Percentiles rank a stretch among this genome's conserved stretches.
phyloP scores from a whole-genome alignment of 2,113 vertebrate species.

The Ploceus nigricollis region DNA sequence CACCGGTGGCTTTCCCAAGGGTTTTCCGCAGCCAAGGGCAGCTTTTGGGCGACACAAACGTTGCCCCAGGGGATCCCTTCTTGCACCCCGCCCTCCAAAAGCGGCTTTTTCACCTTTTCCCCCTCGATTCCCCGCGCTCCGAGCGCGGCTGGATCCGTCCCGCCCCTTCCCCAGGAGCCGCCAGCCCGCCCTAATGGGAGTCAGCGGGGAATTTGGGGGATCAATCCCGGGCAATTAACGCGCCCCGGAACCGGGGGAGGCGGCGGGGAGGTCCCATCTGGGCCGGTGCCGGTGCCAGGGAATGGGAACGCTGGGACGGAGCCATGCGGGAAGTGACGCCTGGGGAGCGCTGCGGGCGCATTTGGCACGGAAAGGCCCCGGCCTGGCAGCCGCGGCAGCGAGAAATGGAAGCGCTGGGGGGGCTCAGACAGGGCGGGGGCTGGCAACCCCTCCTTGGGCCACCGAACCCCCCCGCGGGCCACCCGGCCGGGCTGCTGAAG shows the following conservation, averaged over 20 bases:
- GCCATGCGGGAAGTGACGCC: neutral
- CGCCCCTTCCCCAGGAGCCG: neutral
- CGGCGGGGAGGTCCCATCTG: neutral
- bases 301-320: neutral
- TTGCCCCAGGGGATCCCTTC: neutral
- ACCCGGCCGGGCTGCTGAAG: rapidly evolving
- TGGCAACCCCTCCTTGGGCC: rapidly evolving
- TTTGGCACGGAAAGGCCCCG: conserved; percentile 3
- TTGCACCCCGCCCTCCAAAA: neutral
- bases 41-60: rapidly evolving
- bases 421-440: neutral
- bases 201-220: neutral
- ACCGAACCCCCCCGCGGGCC: neutral
- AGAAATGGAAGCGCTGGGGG: neutral
- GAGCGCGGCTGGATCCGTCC: neutral
- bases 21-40: neutral
- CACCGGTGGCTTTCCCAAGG: neutral
- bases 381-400: neutral
- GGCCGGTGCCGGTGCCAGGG: neutral
- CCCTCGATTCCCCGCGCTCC: neutral
- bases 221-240: neutral
- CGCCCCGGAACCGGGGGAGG: neutral
- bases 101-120: neutral
- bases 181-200: neutral
- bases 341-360: neutral